phyloP scores from a whole-genome alignment of 2,888 invertebrate species.

The Colostygia pectinataria region DNA sequence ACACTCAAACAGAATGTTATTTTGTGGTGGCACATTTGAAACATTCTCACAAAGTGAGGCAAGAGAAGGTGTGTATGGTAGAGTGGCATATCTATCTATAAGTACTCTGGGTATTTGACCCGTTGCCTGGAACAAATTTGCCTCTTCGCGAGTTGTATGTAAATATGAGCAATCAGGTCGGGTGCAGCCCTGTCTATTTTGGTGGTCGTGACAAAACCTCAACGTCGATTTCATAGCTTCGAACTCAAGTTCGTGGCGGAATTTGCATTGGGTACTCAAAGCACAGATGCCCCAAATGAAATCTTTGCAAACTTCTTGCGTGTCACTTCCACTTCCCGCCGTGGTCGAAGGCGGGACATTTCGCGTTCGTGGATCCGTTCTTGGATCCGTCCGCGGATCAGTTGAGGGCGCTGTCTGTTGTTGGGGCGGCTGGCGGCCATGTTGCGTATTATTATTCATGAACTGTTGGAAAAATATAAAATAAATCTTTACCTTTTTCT shows the following conservation, averaged over 20 bases:
- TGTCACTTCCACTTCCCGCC: too few relatives aligned
- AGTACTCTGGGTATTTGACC: slow-evolving; percentile 61
- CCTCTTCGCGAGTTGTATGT: slow-evolving; percentile 62
- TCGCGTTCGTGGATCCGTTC: slow-evolving; percentile 25
- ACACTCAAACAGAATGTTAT: slow-evolving; percentile 30
- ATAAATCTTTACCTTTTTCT: too few relatives aligned
- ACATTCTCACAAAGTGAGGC: too few relatives aligned
- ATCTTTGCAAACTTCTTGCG: slow-evolving; percentile 65
- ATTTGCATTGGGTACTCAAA: slow-evolving; percentile 59
- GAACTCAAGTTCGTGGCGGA: slow-evolving; percentile 58
- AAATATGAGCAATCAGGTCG: slow-evolving; percentile 63
- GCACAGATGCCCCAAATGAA: slow-evolving; percentile 68
- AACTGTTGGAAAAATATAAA: slow-evolving; percentile 30
- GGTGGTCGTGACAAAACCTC: slow-evolving; percentile 69
- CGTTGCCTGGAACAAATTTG: slow-evolving; percentile 52
- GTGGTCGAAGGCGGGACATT: too few relatives aligned
- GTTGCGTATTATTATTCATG: slow-evolving; percentile 54
- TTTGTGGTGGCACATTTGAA: not conserved
- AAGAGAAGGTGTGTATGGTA: slow-evolving; percentile 36
- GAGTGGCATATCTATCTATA: slow-evolving; percentile 56
- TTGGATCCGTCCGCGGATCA: slow-evolving; percentile 40
- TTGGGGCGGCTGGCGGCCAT: slow-evolving; percentile 60
- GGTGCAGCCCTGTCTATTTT: slow-evolving; percentile 62
- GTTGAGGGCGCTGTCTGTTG: slow-evolving; percentile 45
- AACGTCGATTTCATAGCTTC: slow-evolving; percentile 63